These are phyloP conservation scores for Hartigia nigra DNA, from an alignment of 2,888 invertebrate genomes.

Conservation along the genomic window DNA sequence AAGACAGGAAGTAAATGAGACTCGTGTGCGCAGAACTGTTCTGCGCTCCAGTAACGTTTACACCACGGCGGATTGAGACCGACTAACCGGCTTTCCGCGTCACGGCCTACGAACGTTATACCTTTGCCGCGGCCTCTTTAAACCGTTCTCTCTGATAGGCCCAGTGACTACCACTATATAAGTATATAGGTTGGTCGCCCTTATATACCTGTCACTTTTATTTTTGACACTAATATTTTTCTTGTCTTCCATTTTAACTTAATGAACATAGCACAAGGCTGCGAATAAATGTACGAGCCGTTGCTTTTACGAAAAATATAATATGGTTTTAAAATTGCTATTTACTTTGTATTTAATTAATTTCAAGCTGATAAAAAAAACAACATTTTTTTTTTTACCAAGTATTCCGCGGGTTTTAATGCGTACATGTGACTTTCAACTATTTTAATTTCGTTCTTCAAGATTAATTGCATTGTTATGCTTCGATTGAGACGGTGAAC, in stretches of 20 bases:
- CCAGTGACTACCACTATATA: neutral
- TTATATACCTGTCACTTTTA: neutral
- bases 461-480: neutral
- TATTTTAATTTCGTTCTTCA: neutral
- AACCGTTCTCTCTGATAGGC: neutral
- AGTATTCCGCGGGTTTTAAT: neutral
- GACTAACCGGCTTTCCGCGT: constrained; percentile 61
- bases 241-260: neutral
- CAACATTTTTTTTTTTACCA: neutral
- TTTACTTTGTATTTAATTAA: too few relatives aligned
- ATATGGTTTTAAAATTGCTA: neutral
- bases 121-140: neutral
- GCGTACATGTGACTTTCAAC: neutral
- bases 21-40: neutral
- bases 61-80: constrained; percentile 50
- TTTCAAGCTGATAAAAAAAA: neutral
- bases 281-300: neutral
- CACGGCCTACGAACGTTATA: constrained; percentile 37
- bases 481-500: neutral
- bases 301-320: neutral
- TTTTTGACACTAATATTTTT: neutral
- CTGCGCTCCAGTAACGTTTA: constrained; percentile 5
- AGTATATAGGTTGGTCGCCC: neutral
- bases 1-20: neutral
- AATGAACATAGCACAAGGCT: neutral